Evolutionary conservation across 2,888 invertebrate species (phyloP).

Genomic region (Dusona sp.): DNA sequence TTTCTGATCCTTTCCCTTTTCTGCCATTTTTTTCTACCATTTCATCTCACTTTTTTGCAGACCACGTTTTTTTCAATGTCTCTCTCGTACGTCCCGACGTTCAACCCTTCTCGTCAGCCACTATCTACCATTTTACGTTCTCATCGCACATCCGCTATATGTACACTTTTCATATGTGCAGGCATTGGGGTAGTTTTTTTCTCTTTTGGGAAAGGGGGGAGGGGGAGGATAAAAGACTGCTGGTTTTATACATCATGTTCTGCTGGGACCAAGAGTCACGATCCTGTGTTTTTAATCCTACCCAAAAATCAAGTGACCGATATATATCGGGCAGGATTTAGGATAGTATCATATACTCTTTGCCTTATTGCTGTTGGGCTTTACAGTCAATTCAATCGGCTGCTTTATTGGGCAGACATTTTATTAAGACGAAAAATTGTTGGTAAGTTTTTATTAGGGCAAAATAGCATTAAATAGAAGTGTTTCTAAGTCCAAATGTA

Average conservation of each 20-base stretch:
- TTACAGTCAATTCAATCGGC: not conserved
- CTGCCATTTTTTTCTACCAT: constrained; percentile 43
- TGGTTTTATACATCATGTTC: constrained; percentile 13
- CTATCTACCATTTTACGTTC: constrained; percentile 7
- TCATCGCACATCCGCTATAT: not conserved
- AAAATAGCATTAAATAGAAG: not conserved
- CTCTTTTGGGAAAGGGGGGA: not conserved
- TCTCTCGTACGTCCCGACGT: constrained; percentile 39
- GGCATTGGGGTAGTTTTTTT: not conserved
- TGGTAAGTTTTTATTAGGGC: not conserved
- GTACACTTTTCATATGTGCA: not conserved
- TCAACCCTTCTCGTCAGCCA: constrained; percentile 33
- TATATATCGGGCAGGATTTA: not conserved
- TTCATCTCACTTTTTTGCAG: constrained; percentile 59
- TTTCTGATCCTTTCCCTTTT: constrained; percentile 44
- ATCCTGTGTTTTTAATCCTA: not conserved
- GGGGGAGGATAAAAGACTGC: not conserved
- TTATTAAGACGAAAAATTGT: not conserved
- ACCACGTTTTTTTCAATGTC: constrained; percentile 7
- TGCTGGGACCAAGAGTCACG: not conserved
- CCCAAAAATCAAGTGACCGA: not conserved
- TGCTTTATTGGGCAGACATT: not conserved
- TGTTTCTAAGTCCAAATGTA: not conserved
- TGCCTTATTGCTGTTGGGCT: not conserved
- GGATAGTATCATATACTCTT: not conserved